These are phyloP conservation scores for Halocynthia roretzi DNA, from an alignment of 23 tunicate species.

Conservation along the genomic window DNA sequence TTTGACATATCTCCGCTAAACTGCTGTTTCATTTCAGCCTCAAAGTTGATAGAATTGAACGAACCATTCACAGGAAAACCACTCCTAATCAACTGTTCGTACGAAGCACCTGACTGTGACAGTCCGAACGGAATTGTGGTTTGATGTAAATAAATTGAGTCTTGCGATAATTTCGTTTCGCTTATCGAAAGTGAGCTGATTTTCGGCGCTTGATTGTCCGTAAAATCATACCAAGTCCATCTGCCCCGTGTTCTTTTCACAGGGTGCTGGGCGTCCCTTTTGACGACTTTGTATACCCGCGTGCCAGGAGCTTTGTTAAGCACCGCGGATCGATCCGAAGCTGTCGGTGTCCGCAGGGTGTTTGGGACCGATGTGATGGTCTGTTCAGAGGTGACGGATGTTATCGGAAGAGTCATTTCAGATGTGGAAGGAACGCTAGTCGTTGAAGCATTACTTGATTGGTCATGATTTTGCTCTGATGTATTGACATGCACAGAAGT, in stretches of 20 bases:
- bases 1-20: too few relatives aligned
- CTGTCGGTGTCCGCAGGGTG: slow-evolving; percentile 3
- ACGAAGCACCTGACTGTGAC: too few relatives aligned
- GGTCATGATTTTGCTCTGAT: slow-evolving; percentile 7
- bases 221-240: slow-evolving; percentile 72
- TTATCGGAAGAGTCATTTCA: slow-evolving; percentile 2
- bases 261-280: slow-evolving; percentile 53
- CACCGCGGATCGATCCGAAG: slow-evolving; percentile 1
- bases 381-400: not conserved
- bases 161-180: too few relatives aligned
- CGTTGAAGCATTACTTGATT: slow-evolving; percentile 9
- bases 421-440: slow-evolving; percentile 1
- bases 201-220: slow-evolving; percentile 62
- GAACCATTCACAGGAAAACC: too few relatives aligned
- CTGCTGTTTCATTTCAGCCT: too few relatives aligned
- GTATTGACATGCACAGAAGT: not conserved
- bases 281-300: slow-evolving; percentile 79
- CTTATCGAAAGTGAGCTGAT: not conserved
- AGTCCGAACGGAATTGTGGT: too few relatives aligned
- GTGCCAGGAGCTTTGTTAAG: slow-evolving; percentile 29
- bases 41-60: too few relatives aligned
- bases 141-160: too few relatives aligned
- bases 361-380: slow-evolving; percentile 26
- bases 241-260: slow-evolving; percentile 31
- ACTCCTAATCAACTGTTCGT: too few relatives aligned